Conservation (phyloP, 1,140 invertebrate genomes). For the Maniola jurtina region DNA sequence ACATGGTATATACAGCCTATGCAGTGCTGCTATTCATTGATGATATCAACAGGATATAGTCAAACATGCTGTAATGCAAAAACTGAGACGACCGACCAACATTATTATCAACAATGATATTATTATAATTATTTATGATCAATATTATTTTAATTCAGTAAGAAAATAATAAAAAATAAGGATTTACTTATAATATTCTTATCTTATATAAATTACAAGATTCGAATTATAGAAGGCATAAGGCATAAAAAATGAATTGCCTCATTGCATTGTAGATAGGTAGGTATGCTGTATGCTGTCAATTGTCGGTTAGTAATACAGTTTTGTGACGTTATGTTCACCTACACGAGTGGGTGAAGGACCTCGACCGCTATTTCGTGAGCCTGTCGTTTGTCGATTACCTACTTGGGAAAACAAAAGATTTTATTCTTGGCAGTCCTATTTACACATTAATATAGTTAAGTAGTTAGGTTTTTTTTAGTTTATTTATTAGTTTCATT, state of each 20-base stretch:
- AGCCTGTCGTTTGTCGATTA: constrained; percentile 38
- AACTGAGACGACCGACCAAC: background rate
- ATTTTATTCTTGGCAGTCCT: constrained; percentile 14
- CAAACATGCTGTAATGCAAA: background rate
- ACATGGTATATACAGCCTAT: too few relatives aligned
- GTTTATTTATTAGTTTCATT: too few relatives aligned
- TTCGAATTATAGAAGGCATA: background rate
- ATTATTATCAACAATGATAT: too few relatives aligned
- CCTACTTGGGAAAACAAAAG: constrained; percentile 21
- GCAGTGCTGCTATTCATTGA: constrained; percentile 14
- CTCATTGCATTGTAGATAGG: background rate
- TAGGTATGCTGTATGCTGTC: background rate
- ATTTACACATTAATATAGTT: background rate
- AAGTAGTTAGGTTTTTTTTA: too few relatives aligned
- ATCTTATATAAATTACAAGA: background rate
- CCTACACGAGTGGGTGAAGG: constrained; percentile 49
- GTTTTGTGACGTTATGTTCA: constrained; percentile 39
- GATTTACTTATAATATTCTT: too few relatives aligned
- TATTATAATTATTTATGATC: too few relatives aligned
- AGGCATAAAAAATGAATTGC: background rate
- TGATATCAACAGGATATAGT: constrained; percentile 20
- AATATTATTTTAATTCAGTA: too few relatives aligned
- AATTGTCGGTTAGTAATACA: constrained; percentile 15
- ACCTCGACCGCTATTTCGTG: constrained; percentile 64
- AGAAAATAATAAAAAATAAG: too few relatives aligned